Conservation (phyloP, 2,113 vertebrate genomes). For the Corydoras maculifer region DNA sequence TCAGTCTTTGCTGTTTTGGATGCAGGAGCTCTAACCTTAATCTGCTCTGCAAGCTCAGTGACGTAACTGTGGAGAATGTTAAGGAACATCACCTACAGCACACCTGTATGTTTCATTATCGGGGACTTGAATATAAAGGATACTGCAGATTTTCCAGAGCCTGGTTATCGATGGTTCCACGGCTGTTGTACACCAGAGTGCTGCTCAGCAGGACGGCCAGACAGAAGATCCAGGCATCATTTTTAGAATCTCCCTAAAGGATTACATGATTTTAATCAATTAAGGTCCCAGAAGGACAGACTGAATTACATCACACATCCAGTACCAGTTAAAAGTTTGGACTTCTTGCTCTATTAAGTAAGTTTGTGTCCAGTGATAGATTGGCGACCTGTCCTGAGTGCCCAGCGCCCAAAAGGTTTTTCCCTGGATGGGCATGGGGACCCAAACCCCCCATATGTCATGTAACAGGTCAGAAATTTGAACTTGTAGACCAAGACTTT, state of each 20-base stretch:
- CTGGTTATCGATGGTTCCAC: conserved; percentile 41
- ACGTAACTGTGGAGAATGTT: conserved; percentile 49
- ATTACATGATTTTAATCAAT: not conserved
- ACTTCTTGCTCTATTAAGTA: too few species aligned
- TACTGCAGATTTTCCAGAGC: conserved; percentile 27
- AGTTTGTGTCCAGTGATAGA: too few species aligned
- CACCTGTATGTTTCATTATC: too few species aligned
- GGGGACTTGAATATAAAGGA: not conserved
- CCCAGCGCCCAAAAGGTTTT: too few species aligned
- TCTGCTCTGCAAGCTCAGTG: conserved; percentile 57
- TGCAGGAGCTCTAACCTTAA: conserved; percentile 52
- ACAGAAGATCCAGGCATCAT: conserved; percentile 57
- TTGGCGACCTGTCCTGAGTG: too few species aligned
- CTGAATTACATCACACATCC: too few species aligned
- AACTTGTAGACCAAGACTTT: not conserved
- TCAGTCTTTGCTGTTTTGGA: not conserved
- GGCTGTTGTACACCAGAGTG: conserved; percentile 53
- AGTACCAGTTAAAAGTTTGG: too few species aligned
- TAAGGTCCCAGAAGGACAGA: too few species aligned
- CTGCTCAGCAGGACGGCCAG: conserved; percentile 54
- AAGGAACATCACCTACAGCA: not conserved
- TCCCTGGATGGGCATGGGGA: too few species aligned
- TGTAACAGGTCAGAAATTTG: not conserved
- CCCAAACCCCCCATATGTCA: not conserved
- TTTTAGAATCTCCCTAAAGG: conserved; percentile 47